Conservation (phyloP, 2,113 vertebrate genomes). For the Triplophysa siluroides region DNA sequence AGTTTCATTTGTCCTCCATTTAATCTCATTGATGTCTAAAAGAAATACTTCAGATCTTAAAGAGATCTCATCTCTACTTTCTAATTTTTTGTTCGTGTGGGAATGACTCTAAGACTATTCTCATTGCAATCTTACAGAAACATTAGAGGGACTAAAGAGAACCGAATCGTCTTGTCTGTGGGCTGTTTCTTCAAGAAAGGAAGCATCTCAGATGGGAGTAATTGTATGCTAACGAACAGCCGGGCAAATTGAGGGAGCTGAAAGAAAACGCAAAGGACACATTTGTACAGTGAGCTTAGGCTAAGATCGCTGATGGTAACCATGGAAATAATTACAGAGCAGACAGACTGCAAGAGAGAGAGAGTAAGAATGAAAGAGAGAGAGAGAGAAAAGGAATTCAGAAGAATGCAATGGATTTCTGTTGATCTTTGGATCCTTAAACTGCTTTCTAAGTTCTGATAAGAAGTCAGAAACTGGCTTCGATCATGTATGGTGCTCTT, state of each 20-base stretch:
- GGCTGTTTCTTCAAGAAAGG: slow-evolving; percentile 13
- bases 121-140: neutral
- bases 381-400: slow-evolving; percentile 35
- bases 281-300: slow-evolving; percentile 69
- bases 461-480: neutral
- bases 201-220: slow-evolving; percentile 45
- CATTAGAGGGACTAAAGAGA: neutral
- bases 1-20: too few relatives aligned
- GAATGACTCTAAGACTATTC: neutral
- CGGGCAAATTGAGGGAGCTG: slow-evolving; percentile 45
- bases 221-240: slow-evolving; percentile 55
- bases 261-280: slow-evolving; percentile 61
- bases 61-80: too few relatives aligned
- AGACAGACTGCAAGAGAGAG: slow-evolving; percentile 60
- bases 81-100: too few relatives aligned
- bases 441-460: slow-evolving; percentile 3
- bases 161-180: neutral
- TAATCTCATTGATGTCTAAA: too few relatives aligned
- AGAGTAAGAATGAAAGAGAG: slow-evolving; percentile 18
- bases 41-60: too few relatives aligned
- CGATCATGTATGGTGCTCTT: neutral
- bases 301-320: slow-evolving; percentile 78
- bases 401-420: slow-evolving; percentile 5
- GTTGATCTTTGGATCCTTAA: neutral
- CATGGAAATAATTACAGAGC: slow-evolving; percentile 82